Conservation (phyloP, 1,140 invertebrate species). For the Pararge aegeria region DNA sequence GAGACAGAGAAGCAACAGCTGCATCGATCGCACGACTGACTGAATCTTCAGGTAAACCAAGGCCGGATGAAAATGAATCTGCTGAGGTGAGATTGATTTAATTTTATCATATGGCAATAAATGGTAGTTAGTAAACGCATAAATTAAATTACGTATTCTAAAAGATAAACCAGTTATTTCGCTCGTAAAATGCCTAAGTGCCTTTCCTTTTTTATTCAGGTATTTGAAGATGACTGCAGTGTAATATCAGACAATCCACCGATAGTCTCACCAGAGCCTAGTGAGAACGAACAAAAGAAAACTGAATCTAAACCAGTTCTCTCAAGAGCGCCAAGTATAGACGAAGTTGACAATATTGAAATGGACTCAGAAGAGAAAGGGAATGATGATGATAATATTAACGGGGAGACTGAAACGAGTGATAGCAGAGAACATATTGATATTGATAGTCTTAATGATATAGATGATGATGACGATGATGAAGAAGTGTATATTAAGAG, state of each 20-base stretch:
- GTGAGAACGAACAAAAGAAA: constrained; percentile 68
- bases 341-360: constrained; percentile 75
- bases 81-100: constrained; percentile 62
- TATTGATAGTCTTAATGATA: constrained; percentile 58
- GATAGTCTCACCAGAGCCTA: constrained; percentile 71
- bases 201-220: constrained; percentile 51
- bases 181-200: constrained; percentile 26
- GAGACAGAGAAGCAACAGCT: constrained; percentile 87
- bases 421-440: constrained; percentile 56
- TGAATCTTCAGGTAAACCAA: constrained; percentile 66
- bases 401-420: constrained; percentile 66
- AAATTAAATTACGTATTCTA: too few species aligned
- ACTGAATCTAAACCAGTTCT: constrained; percentile 60
- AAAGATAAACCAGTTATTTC: too few species aligned
- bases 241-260: constrained; percentile 79
- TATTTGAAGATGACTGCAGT: constrained; percentile 81
- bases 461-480: constrained; percentile 61
- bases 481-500: constrained; percentile 62
- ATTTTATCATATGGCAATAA: too few species aligned
- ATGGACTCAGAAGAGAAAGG: constrained; percentile 65
- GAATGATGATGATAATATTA: constrained; percentile 52
- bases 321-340: constrained; percentile 67
- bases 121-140: too few species aligned
- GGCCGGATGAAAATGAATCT: constrained; percentile 39
- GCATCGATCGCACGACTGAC: constrained; percentile 83